Base-by-base conservation (phyloP, 2,888 invertebrate genomes). In the Volucella inanis region DNA sequence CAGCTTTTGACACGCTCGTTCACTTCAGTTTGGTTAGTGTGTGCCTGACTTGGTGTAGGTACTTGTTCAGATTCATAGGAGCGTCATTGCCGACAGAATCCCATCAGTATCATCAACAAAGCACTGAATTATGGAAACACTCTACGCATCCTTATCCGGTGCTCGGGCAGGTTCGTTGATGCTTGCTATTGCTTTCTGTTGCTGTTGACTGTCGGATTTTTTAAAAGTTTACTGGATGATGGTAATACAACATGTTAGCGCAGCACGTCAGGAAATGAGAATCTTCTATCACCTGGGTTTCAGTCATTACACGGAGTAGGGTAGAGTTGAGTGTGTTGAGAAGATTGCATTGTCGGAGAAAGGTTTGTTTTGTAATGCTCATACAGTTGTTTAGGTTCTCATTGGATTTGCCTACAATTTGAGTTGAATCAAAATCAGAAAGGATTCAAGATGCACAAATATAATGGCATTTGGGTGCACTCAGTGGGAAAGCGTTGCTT, bases 1-100 rank as follows among this genome's bases (percentile, higher is more conserved):
- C 50, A 71, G 76, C 70, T 81, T 75, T 75, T 81, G 81, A 71
- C 75, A 81, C 76, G 81, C 81, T 81, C 70, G 65, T 81, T 81
- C 81, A 71, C 74, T 80, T 80, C 54, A 74, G 62, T 31, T 31
- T 31, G 31, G 31, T 31, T 31, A 74, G 74, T 80, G 71, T 45
- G 43, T 55, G 67, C 15, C 47, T 61, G 47, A 61, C 10, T 31
- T 6, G 6, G 31, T 31, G 2, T 31, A 31, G 6, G 31, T 31
- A 31, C 6, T 31, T 67, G 70, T 74, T 62, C 57, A 57, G 43
- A 57, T 54, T 15, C 64, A 11, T 52, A 18, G 43, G 45, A 11
- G 15, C 43, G 9, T 6, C 18, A 12, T 22, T 43, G 49, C 18
- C 70, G 70, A 50, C 38, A 61, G 70, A 62, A 57, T 77, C 70